phyloP scores from a whole-genome alignment of 2,888 invertebrate species.

The Colostygia pectinataria region DNA sequence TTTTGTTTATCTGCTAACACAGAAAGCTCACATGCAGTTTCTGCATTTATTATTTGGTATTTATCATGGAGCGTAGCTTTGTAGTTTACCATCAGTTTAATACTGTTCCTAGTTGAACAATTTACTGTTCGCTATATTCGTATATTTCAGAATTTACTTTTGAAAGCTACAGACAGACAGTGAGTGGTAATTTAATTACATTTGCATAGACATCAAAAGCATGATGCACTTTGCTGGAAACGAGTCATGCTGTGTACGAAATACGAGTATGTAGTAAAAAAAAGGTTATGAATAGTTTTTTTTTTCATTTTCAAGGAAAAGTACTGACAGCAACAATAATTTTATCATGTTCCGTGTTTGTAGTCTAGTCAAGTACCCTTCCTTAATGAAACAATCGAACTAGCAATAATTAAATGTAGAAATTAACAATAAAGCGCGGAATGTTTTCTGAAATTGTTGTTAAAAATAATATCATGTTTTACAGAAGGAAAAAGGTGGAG shows the following conservation, averaged over 20 bases:
- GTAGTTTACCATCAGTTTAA: constrained; percentile 22
- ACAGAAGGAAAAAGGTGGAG: constrained; percentile 75
- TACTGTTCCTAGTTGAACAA: constrained; percentile 38
- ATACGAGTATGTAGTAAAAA: constrained; percentile 47
- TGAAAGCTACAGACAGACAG: constrained; percentile 51
- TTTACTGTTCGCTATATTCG: constrained; percentile 33
- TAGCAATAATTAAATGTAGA: constrained; percentile 56
- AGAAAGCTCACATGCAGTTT: constrained; percentile 79
- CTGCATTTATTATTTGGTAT: constrained; percentile 44
- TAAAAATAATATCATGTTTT: constrained; percentile 51
- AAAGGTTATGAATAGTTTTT: constrained; percentile 50
- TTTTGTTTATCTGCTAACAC: constrained; percentile 63
- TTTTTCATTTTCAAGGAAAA: constrained; percentile 59
- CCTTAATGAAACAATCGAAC: constrained; percentile 55
- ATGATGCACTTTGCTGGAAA: constrained; percentile 76
- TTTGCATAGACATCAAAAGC: constrained; percentile 80
- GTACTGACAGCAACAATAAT: constrained; percentile 49
- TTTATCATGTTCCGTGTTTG: constrained; percentile 3
- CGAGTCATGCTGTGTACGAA: constrained; percentile 75
- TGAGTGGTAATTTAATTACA: constrained; percentile 47
- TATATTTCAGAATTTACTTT: constrained; percentile 37
- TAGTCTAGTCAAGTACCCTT: constrained; percentile 56
- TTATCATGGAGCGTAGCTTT: constrained; percentile 39
- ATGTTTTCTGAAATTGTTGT: constrained; percentile 54
- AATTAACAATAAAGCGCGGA: constrained; percentile 67